Evolutionary conservation across 2,113 vertebrate species (phyloP).

Genomic region (Elachura formosa): DNA sequence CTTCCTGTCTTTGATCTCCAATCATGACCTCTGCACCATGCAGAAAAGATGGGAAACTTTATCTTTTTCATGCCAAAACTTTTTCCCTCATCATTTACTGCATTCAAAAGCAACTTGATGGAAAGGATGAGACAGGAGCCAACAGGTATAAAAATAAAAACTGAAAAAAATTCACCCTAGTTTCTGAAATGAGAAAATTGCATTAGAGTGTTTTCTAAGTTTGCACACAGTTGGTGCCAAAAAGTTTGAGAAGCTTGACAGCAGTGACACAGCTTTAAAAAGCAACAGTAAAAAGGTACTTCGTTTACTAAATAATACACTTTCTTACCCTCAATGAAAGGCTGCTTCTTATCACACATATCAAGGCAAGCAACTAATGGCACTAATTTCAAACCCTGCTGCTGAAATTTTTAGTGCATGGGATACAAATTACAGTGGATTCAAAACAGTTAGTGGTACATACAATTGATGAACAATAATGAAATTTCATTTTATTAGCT

Average conservation of each 20-base stretch:
- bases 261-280: neutral
- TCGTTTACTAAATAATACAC: conserved; percentile 43
- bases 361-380: neutral
- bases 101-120: neutral
- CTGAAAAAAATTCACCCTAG: neutral
- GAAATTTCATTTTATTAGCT: neutral
- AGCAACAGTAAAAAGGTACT: conserved; percentile 6
- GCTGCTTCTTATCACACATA: neutral
- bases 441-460: neutral
- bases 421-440: conserved; percentile 12
- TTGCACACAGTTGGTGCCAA: neutral
- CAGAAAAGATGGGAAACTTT: conserved; percentile 22
- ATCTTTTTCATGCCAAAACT: neutral
- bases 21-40: neutral
- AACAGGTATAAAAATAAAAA: neutral
- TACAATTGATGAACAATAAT: neutral
- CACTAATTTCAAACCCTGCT: conserved; percentile 16
- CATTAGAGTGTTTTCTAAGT: neutral
- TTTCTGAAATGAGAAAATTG: neutral
- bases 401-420: neutral
- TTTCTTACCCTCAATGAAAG: conserved; percentile 2
- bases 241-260: neutral
- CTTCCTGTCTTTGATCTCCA: conserved; percentile 38
- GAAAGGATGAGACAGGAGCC: neutral
- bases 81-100: neutral